phyloP scores from a whole-genome alignment of 2,888 invertebrate species.

The Philaethria dido region DNA sequence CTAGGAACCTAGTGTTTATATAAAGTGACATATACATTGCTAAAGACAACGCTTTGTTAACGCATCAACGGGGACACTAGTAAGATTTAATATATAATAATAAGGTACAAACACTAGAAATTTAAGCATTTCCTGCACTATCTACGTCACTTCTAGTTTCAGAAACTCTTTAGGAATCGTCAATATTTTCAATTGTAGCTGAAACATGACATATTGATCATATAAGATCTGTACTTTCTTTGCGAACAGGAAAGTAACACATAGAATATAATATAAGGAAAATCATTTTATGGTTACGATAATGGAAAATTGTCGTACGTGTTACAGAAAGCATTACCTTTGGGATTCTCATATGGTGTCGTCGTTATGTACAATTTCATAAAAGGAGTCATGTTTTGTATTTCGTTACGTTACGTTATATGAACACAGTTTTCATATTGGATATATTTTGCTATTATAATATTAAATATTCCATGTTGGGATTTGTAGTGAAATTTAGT shows the following conservation, averaged over 20 bases:
- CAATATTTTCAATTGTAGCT: background rate
- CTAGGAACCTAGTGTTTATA: too few species aligned
- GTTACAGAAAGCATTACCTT: conserved; percentile 34
- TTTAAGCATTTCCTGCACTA: too few species aligned
- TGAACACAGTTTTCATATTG: background rate
- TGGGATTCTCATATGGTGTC: conserved; percentile 28
- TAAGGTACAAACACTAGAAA: too few species aligned
- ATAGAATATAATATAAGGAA: conserved; percentile 27
- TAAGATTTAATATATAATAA: too few species aligned
- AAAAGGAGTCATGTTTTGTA: background rate
- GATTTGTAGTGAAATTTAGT: background rate
- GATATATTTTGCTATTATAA: too few species aligned
- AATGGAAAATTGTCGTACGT: conserved; percentile 40
- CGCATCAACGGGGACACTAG: too few species aligned
- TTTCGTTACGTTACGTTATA: too few species aligned
- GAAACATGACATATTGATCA: background rate
- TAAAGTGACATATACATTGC: too few species aligned
- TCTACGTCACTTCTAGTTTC: background rate
- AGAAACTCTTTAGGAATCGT: background rate
- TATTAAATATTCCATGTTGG: background rate
- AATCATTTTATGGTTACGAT: conserved; percentile 43
- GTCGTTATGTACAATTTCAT: conserved; percentile 10
- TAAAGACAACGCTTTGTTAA: too few species aligned
- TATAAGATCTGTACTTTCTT: conserved; percentile 2
- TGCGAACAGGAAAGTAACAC: background rate